Conservation (phyloP, 92 coral and sea anemone species). For the Epizoanthus fatuus region DNA sequence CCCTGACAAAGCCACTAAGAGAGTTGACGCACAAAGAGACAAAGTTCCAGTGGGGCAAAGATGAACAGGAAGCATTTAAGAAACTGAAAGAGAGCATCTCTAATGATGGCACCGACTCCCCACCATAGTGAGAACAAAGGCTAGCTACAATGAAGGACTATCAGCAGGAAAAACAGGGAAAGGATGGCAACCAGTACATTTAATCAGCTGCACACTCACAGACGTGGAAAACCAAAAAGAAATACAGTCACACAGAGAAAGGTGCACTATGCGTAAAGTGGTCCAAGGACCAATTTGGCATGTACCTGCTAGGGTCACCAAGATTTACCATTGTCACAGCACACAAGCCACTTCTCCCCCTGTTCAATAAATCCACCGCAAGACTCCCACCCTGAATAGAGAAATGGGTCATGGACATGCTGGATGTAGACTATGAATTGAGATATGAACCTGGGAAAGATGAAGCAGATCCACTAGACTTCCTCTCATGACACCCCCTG, state of each 20-base stretch:
- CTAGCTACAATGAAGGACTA: not conserved
- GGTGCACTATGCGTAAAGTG: constrained; percentile 68
- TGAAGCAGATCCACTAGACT: too few relatives aligned
- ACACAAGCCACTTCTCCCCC: too few relatives aligned
- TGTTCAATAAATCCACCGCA: too few relatives aligned
- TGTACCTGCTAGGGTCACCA: too few relatives aligned
- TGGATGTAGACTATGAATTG: constrained; percentile 47
- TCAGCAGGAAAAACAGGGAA: constrained; percentile 36
- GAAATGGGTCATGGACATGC: constrained; percentile 77
- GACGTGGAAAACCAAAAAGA: constrained; percentile 65
- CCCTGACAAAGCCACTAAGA: constrained; percentile 52
- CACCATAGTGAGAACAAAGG: constrained; percentile 60
- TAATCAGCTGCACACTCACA: constrained; percentile 67
- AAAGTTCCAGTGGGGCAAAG: constrained; percentile 56
- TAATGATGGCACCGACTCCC: constrained; percentile 46
- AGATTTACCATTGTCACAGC: too few relatives aligned
- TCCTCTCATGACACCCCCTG: constrained; percentile 44
- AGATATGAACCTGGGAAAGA: constrained; percentile 59
- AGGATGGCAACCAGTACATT: constrained; percentile 70
- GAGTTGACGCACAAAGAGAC: constrained; percentile 61
- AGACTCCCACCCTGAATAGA: not conserved
- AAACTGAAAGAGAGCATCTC: constrained; percentile 60
- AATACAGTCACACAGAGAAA: too few relatives aligned
- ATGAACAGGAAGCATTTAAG: constrained; percentile 17
- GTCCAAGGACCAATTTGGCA: constrained; percentile 31